These are phyloP conservation scores for Zhuqinia jingwanae DNA, from an alignment of 2,888 invertebrate species.

Conservation along the genomic window DNA sequence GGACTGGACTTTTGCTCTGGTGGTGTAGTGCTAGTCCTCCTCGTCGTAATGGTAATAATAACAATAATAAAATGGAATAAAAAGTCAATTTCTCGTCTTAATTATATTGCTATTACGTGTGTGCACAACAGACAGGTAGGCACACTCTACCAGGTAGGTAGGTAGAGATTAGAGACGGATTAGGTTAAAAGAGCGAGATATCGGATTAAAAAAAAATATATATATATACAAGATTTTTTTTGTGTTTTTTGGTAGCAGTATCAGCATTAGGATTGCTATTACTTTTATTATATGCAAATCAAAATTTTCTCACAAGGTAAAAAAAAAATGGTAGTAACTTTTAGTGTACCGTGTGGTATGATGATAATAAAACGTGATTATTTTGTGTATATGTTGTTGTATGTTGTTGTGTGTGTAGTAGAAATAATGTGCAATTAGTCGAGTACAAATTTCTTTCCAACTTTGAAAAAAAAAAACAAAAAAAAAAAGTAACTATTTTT, in stretches of 20 bases:
- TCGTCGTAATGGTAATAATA: no score
- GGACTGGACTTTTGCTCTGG: neutral
- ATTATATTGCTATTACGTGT: slow-evolving; percentile 32
- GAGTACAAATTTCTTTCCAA: slow-evolving; percentile 37
- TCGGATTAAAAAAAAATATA: slow-evolving; percentile 10
- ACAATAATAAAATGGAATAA: slow-evolving; percentile 2
- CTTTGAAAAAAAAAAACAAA: slow-evolving; percentile 1
- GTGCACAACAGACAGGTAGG: neutral
- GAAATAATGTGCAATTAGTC: slow-evolving; percentile 41
- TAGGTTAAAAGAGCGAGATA: neutral
- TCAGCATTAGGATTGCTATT: no score
- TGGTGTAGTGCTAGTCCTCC: no score
- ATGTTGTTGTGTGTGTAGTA: neutral
- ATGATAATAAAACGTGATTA: neutral
- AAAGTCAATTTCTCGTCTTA: slow-evolving; percentile 13
- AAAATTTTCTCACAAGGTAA: slow-evolving; percentile 40
- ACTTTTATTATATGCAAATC: slow-evolving; percentile 36
- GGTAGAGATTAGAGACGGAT: neutral
- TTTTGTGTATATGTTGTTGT: neutral
- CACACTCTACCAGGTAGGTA: slow-evolving; percentile 15
- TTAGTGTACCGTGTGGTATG: neutral
- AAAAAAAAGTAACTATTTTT: neutral
- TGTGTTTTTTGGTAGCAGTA: neutral
- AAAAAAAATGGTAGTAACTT: slow-evolving; percentile 18
- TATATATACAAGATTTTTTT: neutral